A percentile compares a stretch with the other conserved stretches of the same genome.
These are phyloP conservation scores for Ginglymostoma cirratum DNA, from an alignment of 2,113 vertebrate genomes.

Conservation along the genomic window DNA sequence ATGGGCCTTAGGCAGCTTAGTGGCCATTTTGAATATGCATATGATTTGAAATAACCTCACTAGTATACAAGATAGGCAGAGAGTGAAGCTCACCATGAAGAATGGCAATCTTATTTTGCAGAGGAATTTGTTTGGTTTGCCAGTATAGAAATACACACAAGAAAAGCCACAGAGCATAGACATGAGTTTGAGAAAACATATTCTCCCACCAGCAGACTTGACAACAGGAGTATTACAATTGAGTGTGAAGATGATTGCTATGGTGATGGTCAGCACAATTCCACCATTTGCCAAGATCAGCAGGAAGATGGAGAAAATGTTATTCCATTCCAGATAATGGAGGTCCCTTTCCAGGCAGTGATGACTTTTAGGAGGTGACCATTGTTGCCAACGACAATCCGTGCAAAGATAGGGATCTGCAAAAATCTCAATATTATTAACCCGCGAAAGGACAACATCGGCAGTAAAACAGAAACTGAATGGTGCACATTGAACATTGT, in stretches of 20 bases:
- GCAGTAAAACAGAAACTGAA: background rate
- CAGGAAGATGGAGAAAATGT: constrained; percentile 52
- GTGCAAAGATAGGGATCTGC: constrained; percentile 2
- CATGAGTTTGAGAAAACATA: constrained; percentile 72
- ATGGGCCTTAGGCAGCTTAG: constrained; percentile 55
- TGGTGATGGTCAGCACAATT: constrained; percentile 47
- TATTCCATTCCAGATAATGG: constrained; percentile 57
- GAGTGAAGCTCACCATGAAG: constrained; percentile 57
- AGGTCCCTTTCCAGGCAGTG: constrained; percentile 53
- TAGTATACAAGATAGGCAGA: constrained; percentile 67
- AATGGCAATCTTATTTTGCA: constrained; percentile 58
- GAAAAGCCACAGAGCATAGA: constrained; percentile 56
- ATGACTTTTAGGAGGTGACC: constrained; percentile 60
- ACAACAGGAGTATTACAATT: constrained; percentile 68
- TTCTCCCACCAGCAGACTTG: constrained; percentile 68
- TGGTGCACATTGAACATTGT: too few species aligned
- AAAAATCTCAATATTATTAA: background rate
- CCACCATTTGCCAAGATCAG: constrained; percentile 44
- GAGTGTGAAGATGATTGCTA: constrained; percentile 56
- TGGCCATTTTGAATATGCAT: constrained; percentile 73
- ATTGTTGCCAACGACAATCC: constrained; percentile 46
- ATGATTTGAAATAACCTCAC: constrained; percentile 74
- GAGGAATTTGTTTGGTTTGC: constrained; percentile 46
- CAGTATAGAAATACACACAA: constrained; percentile 66
- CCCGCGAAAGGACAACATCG: background rate